Evolutionary conservation across 92 coral and sea anemone species (phyloP).

Genomic region (Palythoa grandis): DNA sequence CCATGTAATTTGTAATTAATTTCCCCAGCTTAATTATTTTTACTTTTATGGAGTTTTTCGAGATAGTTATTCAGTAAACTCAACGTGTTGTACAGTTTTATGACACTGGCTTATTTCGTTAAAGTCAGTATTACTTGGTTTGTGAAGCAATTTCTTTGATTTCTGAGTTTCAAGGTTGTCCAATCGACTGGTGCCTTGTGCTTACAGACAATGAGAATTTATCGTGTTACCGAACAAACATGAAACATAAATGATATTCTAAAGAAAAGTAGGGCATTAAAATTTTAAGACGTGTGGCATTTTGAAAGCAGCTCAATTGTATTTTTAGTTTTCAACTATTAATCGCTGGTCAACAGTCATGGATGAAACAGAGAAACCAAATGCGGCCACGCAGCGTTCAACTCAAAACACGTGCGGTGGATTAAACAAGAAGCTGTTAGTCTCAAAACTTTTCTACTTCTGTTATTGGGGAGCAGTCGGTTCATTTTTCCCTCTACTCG

Average conservation of each 20-base stretch:
- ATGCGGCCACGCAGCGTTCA: not conserved
- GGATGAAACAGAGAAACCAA: conserved; percentile 2
- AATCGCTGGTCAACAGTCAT: not conserved
- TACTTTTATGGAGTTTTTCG: too few relatives aligned
- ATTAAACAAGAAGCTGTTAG: conserved; percentile 81
- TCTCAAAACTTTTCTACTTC: conserved; percentile 94
- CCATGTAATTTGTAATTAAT: too few relatives aligned
- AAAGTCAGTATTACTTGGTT: not conserved
- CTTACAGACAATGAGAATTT: conserved; percentile 19
- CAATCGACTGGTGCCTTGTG: conserved; percentile 21
- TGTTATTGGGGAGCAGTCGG: conserved; percentile 99
- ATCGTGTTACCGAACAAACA: conserved; percentile 29
- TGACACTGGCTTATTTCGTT: not conserved
- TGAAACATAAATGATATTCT: conserved; percentile 33
- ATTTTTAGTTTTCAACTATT: conserved; percentile 6
- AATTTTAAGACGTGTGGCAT: conserved; percentile 28
- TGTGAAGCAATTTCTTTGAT: not conserved
- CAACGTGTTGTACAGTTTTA: not conserved
- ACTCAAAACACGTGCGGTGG: conserved; percentile 36
- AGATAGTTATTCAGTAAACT: too few relatives aligned
- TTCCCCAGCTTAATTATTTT: too few relatives aligned
- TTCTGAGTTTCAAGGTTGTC: not conserved
- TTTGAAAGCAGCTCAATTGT: conserved; percentile 40
- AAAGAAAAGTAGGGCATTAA: conserved; percentile 11
- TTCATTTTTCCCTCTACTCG: conserved; percentile 96